Evolutionary conservation across 2,113 vertebrate genomes (phyloP).

Genomic region (Amphiprion percula): DNA sequence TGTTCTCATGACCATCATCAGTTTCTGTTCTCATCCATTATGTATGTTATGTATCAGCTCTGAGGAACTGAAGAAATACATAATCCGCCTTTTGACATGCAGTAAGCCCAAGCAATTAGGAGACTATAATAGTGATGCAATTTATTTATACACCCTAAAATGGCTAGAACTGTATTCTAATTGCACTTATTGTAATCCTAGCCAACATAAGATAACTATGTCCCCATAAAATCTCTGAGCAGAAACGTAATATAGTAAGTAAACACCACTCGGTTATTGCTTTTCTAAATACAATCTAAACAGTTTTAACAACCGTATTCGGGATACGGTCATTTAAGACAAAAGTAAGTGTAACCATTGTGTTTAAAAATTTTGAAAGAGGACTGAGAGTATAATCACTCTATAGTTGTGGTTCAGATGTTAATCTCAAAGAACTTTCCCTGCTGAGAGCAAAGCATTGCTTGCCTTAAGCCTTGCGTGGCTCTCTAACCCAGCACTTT

Average conservation of each 20-base stretch:
- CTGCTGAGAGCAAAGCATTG: conserved; percentile 67
- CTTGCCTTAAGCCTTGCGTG: conserved; percentile 48
- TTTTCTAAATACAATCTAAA: neutral
- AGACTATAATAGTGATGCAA: no score
- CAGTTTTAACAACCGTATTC: neutral
- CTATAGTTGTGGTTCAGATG: conserved; percentile 53
- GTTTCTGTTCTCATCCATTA: conserved; percentile 2
- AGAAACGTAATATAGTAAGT: neutral
- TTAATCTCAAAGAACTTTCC: conserved; percentile 64
- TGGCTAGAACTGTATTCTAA: no score
- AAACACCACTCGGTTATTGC: neutral
- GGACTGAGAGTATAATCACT: conserved; percentile 37
- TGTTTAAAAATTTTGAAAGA: conserved; percentile 18
- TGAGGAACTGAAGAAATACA: neutral
- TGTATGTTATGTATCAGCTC: neutral
- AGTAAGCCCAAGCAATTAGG: no score
- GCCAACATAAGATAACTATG: no score
- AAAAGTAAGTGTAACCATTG: conserved; percentile 9
- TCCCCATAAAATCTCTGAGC: no score
- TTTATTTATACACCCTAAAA: no score
- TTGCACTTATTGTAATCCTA: no score
- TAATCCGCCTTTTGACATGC: no score
- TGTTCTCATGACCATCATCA: neutral
- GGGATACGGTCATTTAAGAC: neutral
- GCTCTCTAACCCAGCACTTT: conserved; percentile 64